phyloP scores from a whole-genome alignment of 2,113 vertebrate genomes.

The human (Homo sapiens) region GRCh38 chr3:39790001-39790500 shows the following conservation, averaged over 20 bases:
- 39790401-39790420: not conserved
- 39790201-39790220: too few relatives aligned
- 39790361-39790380: slow-evolving; percentile 9
- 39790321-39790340: not conserved
- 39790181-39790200: too few relatives aligned
- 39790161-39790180: too few relatives aligned
- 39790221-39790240: too few relatives aligned
- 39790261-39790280: not conserved
- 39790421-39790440: slow-evolving; percentile 15
- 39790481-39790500: not conserved
- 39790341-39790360: not conserved
- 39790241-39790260: not conserved
- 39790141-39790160: too few relatives aligned
- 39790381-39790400: not conserved
- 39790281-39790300: not conserved
- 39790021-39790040: too few relatives aligned
- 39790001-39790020: too few relatives aligned
- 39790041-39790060: too few relatives aligned
- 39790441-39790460: slow-evolving; percentile 32
- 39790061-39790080: too few relatives aligned
- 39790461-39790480: not conserved
- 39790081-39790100: too few relatives aligned
- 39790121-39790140: too few relatives aligned
- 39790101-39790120: too few relatives aligned
- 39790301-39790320: not conserved